These are phyloP conservation scores for Osmerus mordax DNA, from an alignment of 2,113 vertebrate genomes.

Conservation along the genomic window DNA sequence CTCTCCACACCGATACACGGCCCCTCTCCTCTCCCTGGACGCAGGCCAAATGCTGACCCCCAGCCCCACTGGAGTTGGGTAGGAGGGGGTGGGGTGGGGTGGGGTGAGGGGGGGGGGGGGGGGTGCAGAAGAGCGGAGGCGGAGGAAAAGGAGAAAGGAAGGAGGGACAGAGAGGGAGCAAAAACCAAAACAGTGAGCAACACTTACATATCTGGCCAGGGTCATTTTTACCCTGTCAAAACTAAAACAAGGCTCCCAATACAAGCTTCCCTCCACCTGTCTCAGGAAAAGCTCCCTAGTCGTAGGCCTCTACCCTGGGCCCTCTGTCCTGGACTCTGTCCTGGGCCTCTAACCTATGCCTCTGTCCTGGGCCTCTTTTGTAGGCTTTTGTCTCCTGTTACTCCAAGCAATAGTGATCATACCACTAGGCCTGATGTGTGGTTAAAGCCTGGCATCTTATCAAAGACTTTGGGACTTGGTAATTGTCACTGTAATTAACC, in stretches of 20 bases:
- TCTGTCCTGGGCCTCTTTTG: too few relatives aligned
- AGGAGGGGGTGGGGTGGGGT: too few relatives aligned
- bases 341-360: too few relatives aligned
- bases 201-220: too few relatives aligned
- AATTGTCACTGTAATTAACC: constrained; percentile 68
- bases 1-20: constrained; percentile 78
- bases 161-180: not conserved
- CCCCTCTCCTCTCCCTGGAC: constrained; percentile 48
- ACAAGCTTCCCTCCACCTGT: not conserved
- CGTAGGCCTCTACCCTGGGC: too few relatives aligned
- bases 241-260: too few relatives aligned
- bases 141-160: constrained; percentile 16
- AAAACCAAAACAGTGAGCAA: too few relatives aligned
- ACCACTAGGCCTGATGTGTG: constrained; percentile 55
- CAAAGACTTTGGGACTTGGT: constrained; percentile 56
- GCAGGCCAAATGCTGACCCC: constrained; percentile 50
- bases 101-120: constrained; percentile 22
- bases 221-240: too few relatives aligned
- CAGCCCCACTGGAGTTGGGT: constrained; percentile 31
- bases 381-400: too few relatives aligned
- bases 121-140: not conserved
- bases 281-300: too few relatives aligned
- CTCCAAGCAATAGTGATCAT: constrained; percentile 52
- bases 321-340: too few relatives aligned
- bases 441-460: constrained; percentile 42